Evolutionary conservation across 2,113 vertebrate genomes (phyloP), one percentile per base, ranked within the genome.

Genomic region (Myocastor coypus): DNA sequence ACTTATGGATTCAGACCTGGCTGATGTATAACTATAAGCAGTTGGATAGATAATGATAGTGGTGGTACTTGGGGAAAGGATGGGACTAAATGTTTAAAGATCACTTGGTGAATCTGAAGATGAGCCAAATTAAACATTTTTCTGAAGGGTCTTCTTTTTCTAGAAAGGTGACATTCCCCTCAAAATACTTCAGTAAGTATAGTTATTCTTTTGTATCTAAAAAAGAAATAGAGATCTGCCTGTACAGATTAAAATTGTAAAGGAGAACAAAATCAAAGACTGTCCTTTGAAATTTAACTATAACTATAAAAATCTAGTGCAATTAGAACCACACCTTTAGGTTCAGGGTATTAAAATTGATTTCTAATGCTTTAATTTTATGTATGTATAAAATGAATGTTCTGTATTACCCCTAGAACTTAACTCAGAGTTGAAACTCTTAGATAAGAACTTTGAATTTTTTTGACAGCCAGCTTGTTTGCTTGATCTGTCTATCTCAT

Each of bases 201-300:
- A 55, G 12, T 69, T 94, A 17, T 20, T 42, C 26, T 87, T 90
- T 87, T 73, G 63, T 4, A n/a, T 84, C n/a, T 78, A 57, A 86
- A 90, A 61, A 73, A 63, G 91, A 81, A 90, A 86, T 68, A 22
- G 83, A 86, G 22, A 95, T 80, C 83, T 66, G 3, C 86, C 81
- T 95, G 83, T 83, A 95, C 46, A 22, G 22, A 83, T 92, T 94
- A 24, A 88, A 88, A 46, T 86, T 71, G 2, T 83, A 87, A 26
- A 59, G 50, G 66, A 89, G 81, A 95, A 68, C n/a, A 40, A 75
- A 92, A 91, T 92, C 87, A 96, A 88, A 92, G n/a, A 57, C 20
- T 81, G 8, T 75, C 40, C 55, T 93, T 88, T 96, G 77, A 89
- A 86, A 87, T 92, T 66, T 89, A 87, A 81, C 26, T 88, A 11